A percentile compares a stretch with the other conserved stretches of the same genome.
phyloP scores from a whole-genome alignment of 2,888 invertebrate species.

The Pandemis corylana region DNA sequence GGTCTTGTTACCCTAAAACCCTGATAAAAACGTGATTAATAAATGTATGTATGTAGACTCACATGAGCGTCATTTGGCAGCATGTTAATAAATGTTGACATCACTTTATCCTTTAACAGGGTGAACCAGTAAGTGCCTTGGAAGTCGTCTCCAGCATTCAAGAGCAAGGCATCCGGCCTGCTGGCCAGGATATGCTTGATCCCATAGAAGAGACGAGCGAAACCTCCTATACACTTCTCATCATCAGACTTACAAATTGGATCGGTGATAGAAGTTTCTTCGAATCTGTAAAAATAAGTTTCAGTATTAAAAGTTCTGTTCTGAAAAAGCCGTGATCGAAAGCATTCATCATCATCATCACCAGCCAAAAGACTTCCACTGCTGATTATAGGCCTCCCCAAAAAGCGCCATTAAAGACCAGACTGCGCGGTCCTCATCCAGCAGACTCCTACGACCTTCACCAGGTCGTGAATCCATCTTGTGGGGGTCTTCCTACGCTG shows the following conservation, averaged over 20 bases:
- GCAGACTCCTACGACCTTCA: no score
- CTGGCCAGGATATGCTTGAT: constrained; percentile 74
- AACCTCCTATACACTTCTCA: constrained; percentile 87
- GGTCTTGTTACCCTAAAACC: no score
- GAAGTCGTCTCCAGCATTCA: constrained; percentile 93
- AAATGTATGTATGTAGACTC: constrained; percentile 55
- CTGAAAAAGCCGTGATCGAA: no score
- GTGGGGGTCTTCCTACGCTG: no score
- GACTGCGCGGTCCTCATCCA: no score
- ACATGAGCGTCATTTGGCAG: constrained; percentile 92
- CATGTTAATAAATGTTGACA: constrained; percentile 90
- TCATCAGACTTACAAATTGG: constrained; percentile 82
- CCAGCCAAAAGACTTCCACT: no score
- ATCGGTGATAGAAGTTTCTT: constrained; percentile 83
- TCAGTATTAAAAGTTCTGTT: no score
- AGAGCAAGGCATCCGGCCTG: constrained; percentile 86
- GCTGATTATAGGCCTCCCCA: no score
- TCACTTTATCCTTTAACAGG: constrained; percentile 88
- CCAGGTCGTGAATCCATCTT: no score
- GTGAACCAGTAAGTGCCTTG: constrained; percentile 94
- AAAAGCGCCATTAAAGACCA: no score
- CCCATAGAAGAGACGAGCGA: constrained; percentile 86
- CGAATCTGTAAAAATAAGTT: constrained; percentile 78
- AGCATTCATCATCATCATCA: background rate
- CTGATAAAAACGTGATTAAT: background rate